A percentile compares a stretch with the other conserved stretches of the same genome.
These are phyloP conservation scores for Staurois parvus DNA, from an alignment of 2,797 vertebrate genomes.

Conservation along the genomic window DNA sequence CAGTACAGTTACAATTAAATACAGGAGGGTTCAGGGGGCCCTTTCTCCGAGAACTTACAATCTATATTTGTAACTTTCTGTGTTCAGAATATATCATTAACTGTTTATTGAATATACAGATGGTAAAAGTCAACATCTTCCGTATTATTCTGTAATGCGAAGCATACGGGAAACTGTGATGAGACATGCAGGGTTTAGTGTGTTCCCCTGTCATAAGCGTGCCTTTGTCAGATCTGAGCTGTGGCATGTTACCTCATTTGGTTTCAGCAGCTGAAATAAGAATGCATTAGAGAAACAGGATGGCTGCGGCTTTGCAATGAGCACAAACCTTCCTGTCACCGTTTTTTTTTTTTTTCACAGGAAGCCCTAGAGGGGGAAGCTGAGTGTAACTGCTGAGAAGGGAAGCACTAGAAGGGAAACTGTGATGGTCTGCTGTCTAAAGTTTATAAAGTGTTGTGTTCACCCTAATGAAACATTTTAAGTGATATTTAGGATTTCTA, in stretches of 20 bases:
- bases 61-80: too few species aligned
- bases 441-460: too few species aligned
- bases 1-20: too few species aligned
- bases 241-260: conserved; percentile 66
- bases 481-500: too few species aligned
- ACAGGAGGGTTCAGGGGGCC: too few species aligned
- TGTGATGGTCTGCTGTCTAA: background rate
- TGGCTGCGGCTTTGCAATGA: conserved; percentile 78
- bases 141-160: too few species aligned
- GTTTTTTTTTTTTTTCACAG: conserved; percentile 74
- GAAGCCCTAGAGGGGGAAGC: conserved; percentile 78
- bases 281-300: conserved; percentile 79
- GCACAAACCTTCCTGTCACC: conserved; percentile 84
- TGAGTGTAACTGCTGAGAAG: conserved; percentile 64
- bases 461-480: too few species aligned
- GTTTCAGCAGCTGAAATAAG: conserved; percentile 74
- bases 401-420: conserved; percentile 70
- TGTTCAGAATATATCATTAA: too few species aligned
- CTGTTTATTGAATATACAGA: too few species aligned
- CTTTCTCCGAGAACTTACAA: too few species aligned
- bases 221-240: conserved; percentile 19
- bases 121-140: too few species aligned
- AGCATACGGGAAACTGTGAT: background rate
- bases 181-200: background rate
- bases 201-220: conserved; percentile 12